Evolutionary conservation across 2,113 vertebrate genomes (phyloP).

Genomic region (Neogale vison): DNA sequence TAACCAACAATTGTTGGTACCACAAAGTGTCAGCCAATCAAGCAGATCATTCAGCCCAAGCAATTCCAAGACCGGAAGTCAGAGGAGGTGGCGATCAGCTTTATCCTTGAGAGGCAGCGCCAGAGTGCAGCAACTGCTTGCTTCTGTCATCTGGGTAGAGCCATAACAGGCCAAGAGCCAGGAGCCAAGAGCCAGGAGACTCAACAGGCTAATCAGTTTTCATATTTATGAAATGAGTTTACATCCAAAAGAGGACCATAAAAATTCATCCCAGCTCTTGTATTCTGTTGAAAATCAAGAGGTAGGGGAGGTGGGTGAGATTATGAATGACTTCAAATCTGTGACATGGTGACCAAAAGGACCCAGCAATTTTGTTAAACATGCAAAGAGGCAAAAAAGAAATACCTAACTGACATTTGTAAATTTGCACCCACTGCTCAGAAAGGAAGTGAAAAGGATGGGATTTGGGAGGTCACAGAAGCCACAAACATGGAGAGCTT

Average conservation of each 20-base stretch:
- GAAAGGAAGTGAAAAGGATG: not conserved
- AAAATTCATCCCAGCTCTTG: not conserved
- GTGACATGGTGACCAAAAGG: not conserved
- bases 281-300: constrained; percentile 24
- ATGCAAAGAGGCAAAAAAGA: not conserved
- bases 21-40: constrained; percentile 54
- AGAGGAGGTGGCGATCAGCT: not conserved
- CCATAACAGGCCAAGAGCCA: not conserved
- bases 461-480: not conserved
- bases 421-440: not conserved
- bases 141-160: not conserved
- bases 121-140: not conserved
- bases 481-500: not conserved
- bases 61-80: no score
- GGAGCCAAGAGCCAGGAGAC: not conserved
- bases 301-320: not conserved
- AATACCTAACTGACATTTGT: not conserved
- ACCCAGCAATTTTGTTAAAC: not conserved
- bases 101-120: not conserved
- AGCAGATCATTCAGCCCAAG: not conserved
- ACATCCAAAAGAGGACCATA: not conserved
- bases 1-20: not conserved
- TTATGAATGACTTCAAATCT: not conserved
- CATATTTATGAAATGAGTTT: not conserved
- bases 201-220: not conserved